Base-by-base conservation (phyloP, 2,113 vertebrate species). In the Cariama cristata region DNA sequence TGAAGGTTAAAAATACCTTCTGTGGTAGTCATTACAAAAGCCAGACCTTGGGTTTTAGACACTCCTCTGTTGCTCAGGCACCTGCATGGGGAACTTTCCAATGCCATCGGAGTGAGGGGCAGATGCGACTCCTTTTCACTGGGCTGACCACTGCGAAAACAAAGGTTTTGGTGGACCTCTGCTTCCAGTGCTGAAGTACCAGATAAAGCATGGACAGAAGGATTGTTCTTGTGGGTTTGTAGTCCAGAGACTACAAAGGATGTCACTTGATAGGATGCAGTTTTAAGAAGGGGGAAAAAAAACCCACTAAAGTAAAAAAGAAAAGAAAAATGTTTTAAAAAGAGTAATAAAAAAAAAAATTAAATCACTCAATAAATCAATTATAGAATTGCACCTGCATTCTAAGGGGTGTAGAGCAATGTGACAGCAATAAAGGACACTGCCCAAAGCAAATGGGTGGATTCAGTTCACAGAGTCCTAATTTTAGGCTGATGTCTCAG, bases 51-150 rank as follows among this genome's bases (percentile, higher is more conserved):
- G 5, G 4, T 11, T 80, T 83, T n/a, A 55, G 52, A 28, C 0
- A 0, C 1, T 60, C 14, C 32, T 63, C 44, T 60, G 26, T 15
- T 35, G 9, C 47, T 77, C 19, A 30, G 42, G 21, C 26, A 47
- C 10, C 67, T 40, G 26, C 33, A 11, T 1, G 26, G 15, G n/a
- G 14, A 45, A 9, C 5, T 50, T 84, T 77, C 56, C 76, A 75
- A 0, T 0, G 0, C 10, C 30, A 33, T 44, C 60, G 11, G 15
- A 47, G 14, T 5, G 28, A 92, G 44, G 38, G 28, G 23, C 42
- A 66, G 16, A 16, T 1, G 2, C 53, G 71, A 33, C 16, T 60
- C 50, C 8, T 7, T 67, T 14, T 55, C 45, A 19, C 12, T 9
- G 38, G 2, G 18, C 0, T 85, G 45, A 8, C 24, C 23, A 8